Conservation (phyloP, 1,140 invertebrate species). For the Myzus persicae region DNA sequence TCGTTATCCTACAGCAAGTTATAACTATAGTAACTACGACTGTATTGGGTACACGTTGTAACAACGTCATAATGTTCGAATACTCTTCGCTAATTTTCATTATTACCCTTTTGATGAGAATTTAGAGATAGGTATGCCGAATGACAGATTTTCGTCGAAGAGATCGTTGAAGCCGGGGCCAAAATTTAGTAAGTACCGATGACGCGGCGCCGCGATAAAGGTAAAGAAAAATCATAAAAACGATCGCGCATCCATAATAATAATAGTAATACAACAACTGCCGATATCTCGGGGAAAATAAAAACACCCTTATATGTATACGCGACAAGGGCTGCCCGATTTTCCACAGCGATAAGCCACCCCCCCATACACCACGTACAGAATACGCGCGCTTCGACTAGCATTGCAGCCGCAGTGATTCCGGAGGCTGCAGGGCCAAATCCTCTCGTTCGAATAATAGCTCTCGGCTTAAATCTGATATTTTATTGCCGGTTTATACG, state of each 20-base stretch:
- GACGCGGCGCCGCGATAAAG: no score
- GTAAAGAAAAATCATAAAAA: neutral
- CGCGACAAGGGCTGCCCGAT: neutral
- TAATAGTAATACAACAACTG: neutral
- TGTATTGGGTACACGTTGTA: neutral
- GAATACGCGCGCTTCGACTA: neutral
- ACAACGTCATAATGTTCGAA: neutral
- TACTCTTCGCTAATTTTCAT: neutral
- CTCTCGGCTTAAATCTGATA: neutral
- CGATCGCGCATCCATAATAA: neutral
- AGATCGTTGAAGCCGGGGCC: no score
- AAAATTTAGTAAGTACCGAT: no score
- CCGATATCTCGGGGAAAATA: neutral
- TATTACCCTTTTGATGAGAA: neutral
- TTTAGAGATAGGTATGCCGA: neutral
- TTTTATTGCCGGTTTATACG: neutral
- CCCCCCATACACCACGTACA: neutral
- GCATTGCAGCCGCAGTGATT: neutral
- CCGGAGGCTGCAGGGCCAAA: neutral
- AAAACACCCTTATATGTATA: neutral
- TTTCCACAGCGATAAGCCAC: neutral
- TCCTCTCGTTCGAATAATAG: neutral
- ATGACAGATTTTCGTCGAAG: no score
- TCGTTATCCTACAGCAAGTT: neutral
- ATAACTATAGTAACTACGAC: neutral